These are phyloP conservation scores for Coptodon rendalli DNA, from an alignment of 2,113 vertebrate species.

Conservation along the genomic window DNA sequence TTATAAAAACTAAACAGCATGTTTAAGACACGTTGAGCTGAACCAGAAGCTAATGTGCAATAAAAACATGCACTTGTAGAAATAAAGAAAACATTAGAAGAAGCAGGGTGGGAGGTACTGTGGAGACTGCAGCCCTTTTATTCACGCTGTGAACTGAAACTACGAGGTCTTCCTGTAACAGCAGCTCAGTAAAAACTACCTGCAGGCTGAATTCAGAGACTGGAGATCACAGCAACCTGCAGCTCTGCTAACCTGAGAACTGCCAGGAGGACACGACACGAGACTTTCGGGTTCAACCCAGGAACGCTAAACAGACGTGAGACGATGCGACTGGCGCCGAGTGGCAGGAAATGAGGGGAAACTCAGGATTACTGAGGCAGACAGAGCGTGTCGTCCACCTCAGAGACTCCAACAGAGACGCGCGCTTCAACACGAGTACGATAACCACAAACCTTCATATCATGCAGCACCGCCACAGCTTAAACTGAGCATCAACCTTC, in stretches of 20 bases:
- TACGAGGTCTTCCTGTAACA: neutral
- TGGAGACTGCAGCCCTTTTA: neutral
- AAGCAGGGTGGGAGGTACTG: accelerated
- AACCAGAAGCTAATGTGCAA: neutral
- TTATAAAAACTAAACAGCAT: neutral
- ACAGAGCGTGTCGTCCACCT: neutral
- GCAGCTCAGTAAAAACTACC: neutral
- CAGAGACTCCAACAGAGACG: neutral
- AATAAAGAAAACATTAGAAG: neutral
- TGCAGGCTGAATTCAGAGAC: neutral
- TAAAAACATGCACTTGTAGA: neutral
- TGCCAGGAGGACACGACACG: neutral
- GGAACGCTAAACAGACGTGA: neutral
- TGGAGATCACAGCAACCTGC: neutral
- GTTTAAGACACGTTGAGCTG: neutral
- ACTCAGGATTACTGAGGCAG: neutral
- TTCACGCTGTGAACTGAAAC: neutral
- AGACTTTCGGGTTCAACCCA: neutral
- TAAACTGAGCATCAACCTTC: neutral
- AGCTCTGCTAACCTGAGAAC: neutral
- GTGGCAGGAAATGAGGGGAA: neutral
- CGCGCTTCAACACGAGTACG: neutral
- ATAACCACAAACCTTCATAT: neutral
- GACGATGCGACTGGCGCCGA: accelerated
- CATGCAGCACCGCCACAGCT: neutral